A percentile compares a stretch with the other conserved stretches of the same genome.
Evolutionary conservation across 1,140 invertebrate species (phyloP).

Genomic region (Drosophila navojoa): DNA sequence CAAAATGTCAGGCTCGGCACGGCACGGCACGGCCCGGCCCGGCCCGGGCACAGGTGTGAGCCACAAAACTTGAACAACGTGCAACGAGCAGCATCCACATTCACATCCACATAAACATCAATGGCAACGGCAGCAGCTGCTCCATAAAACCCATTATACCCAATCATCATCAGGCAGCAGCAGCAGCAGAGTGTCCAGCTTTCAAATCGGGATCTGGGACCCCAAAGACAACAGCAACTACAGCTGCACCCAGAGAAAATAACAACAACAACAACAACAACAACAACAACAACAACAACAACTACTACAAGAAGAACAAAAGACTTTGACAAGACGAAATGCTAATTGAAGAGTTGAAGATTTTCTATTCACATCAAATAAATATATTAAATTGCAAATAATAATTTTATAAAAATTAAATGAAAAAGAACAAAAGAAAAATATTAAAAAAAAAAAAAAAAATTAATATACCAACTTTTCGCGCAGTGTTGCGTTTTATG

Average conservation of each 20-base stretch:
- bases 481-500: constrained; percentile 64
- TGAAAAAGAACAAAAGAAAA: background rate
- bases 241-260: constrained; percentile 18
- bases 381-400: background rate
- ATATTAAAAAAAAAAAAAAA: background rate
- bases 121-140: constrained; percentile 68
- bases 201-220: constrained; percentile 44
- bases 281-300: background rate
- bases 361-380: background rate
- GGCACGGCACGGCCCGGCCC: constrained; percentile 43
- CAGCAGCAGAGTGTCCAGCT: constrained; percentile 38
- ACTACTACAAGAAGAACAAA: background rate
- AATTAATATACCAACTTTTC: constrained; percentile 9
- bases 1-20: constrained; percentile 70
- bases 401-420: background rate
- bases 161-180: constrained; percentile 73
- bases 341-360: background rate
- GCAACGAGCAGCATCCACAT: constrained; percentile 43
- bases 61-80: constrained; percentile 75
- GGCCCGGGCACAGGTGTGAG: constrained; percentile 75
- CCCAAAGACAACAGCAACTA: constrained; percentile 11
- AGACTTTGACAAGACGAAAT: background rate
- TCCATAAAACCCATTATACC: constrained; percentile 82
- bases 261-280: background rate
- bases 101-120: constrained; percentile 21